A percentile compares a stretch with the other conserved stretches of the same genome.
Evolutionary conservation across 2,797 vertebrate genomes (phyloP).

Genomic region (Rachycentron canadum): DNA sequence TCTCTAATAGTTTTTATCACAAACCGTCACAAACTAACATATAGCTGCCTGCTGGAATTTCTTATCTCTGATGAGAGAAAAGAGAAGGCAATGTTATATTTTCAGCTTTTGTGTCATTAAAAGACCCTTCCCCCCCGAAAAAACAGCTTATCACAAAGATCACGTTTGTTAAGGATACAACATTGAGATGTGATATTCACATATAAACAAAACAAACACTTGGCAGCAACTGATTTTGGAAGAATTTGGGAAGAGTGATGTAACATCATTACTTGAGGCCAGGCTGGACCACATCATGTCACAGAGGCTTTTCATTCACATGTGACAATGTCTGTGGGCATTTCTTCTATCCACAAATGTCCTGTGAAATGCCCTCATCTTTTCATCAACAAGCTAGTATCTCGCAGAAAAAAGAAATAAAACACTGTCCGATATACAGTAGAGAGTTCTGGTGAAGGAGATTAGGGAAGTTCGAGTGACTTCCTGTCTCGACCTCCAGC

Average conservation of each 20-base stretch:
- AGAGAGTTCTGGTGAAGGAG: constrained; percentile 57
- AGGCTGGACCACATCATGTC: constrained; percentile 49
- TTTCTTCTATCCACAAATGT: constrained; percentile 55
- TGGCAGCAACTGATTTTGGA: constrained; percentile 75
- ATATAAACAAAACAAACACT: constrained; percentile 76
- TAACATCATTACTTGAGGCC: constrained; percentile 46
- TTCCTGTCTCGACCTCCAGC: constrained; percentile 57
- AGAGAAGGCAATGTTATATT: constrained; percentile 77
- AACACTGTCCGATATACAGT: constrained; percentile 45
- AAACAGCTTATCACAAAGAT: constrained; percentile 73
- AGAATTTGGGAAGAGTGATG: constrained; percentile 63
- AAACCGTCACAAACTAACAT: constrained; percentile 75
- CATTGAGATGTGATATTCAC: constrained; percentile 81
- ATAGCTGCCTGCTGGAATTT: constrained; percentile 82
- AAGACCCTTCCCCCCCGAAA: constrained; percentile 29
- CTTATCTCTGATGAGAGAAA: constrained; percentile 63
- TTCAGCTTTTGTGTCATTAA: constrained; percentile 69
- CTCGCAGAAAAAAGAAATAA: constrained; percentile 40
- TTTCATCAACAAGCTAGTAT: constrained; percentile 48
- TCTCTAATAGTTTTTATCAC: constrained; percentile 57
- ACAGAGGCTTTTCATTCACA: constrained; percentile 38
- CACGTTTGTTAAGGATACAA: constrained; percentile 75
- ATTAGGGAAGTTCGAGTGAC: constrained; percentile 48
- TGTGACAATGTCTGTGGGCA: constrained; percentile 55
- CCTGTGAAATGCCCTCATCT: constrained; percentile 58